These are phyloP conservation scores for Cavia aperea DNA, from an alignment of 2,113 vertebrate species.

Conservation along the genomic window DNA sequence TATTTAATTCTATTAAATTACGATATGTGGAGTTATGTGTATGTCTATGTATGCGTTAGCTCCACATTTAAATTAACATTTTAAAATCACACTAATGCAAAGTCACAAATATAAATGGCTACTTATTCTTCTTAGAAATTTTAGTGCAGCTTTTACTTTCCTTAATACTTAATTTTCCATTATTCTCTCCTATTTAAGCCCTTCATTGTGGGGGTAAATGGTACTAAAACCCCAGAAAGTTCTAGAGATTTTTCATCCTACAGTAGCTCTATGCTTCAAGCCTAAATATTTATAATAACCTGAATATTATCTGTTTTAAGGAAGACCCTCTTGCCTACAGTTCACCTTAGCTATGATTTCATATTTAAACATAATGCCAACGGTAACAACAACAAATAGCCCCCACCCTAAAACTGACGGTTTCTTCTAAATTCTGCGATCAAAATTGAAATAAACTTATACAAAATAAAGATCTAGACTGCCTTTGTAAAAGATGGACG, in stretches of 20 bases:
- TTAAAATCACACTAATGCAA: slow-evolving; percentile 62
- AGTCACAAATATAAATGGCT: slow-evolving; percentile 66
- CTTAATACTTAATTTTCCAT: slow-evolving; percentile 62
- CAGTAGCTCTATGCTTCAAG: slow-evolving; percentile 65
- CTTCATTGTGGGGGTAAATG: slow-evolving; percentile 58
- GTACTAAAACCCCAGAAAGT: slow-evolving; percentile 63
- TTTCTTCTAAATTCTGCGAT: slow-evolving; percentile 54
- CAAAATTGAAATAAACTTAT: slow-evolving; percentile 59
- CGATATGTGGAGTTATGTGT: slow-evolving; percentile 55
- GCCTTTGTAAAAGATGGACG: slow-evolving; percentile 56
- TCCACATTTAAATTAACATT: slow-evolving; percentile 66
- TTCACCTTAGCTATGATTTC: slow-evolving; percentile 61
- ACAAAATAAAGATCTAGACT: slow-evolving; percentile 66
- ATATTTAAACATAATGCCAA: slow-evolving; percentile 63
- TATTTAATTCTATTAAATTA: slow-evolving; percentile 62
- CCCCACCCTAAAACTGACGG: slow-evolving; percentile 56
- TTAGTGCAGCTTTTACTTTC: slow-evolving; percentile 74
- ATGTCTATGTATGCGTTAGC: slow-evolving; percentile 24
- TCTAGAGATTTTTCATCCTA: slow-evolving; percentile 56
- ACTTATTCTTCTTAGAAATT: slow-evolving; percentile 69
- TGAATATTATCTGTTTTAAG: slow-evolving; percentile 56
- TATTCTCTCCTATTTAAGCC: slow-evolving; percentile 63
- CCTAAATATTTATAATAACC: slow-evolving; percentile 65
- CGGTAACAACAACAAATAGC: slow-evolving; percentile 57
- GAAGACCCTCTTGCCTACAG: slow-evolving; percentile 60